These are phyloP conservation scores for Sturnira hondurensis DNA, from an alignment of 2,113 vertebrate species.

Conservation along the genomic window DNA sequence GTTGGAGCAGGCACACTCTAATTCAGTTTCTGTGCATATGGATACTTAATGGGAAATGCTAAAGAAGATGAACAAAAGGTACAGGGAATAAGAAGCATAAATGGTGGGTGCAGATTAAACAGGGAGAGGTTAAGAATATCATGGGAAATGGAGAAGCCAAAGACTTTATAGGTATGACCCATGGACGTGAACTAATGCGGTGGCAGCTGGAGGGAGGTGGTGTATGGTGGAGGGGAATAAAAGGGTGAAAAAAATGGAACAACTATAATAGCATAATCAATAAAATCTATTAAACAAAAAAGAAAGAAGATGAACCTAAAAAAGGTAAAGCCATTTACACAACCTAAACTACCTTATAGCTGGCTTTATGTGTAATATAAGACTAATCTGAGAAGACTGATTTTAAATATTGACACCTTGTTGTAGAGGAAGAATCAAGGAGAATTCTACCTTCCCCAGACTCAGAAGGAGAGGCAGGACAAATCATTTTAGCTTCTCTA, in stretches of 20 bases:
- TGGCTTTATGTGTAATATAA: not conserved
- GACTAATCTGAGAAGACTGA: not conserved
- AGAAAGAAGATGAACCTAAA: not conserved
- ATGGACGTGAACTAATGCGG: too few relatives aligned
- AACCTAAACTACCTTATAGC: not conserved
- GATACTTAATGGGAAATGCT: not conserved
- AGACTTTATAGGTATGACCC: too few relatives aligned
- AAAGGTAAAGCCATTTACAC: not conserved
- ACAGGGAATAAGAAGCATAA: too few relatives aligned
- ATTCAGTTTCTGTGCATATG: not conserved
- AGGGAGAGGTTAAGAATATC: too few relatives aligned
- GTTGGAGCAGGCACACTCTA: not conserved
- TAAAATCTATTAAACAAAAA: too few relatives aligned
- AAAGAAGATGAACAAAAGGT: not conserved
- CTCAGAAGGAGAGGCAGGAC: not conserved
- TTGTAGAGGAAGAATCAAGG: not conserved
- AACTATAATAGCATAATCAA: too few relatives aligned
- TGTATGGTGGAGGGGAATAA: too few relatives aligned
- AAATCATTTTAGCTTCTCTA: not conserved
- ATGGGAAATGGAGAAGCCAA: too few relatives aligned
- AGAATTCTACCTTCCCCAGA: not conserved
- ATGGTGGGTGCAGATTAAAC: too few relatives aligned
- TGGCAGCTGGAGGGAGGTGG: too few relatives aligned
- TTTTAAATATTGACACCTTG: not conserved
- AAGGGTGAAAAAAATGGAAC: too few relatives aligned